phyloP scores from a whole-genome alignment of 2,113 vertebrate species.

The Caranx ignobilis region DNA sequence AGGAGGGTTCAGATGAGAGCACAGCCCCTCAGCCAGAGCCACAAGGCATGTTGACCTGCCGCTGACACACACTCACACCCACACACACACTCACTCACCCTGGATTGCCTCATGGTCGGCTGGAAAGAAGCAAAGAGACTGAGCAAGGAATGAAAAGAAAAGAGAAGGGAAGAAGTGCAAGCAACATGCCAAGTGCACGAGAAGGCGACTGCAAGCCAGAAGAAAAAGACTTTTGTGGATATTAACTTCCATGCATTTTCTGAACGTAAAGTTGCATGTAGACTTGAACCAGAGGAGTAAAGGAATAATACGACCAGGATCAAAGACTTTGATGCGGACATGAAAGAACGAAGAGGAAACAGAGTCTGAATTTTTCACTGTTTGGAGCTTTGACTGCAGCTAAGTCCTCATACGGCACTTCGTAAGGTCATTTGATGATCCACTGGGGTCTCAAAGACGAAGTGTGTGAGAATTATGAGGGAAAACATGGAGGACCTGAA shows the following conservation, averaged over 20 bases:
- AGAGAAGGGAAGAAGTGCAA: constrained; percentile 19
- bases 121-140: constrained; percentile 23
- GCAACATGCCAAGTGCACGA: neutral
- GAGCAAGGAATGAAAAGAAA: constrained; percentile 26
- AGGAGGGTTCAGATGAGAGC: constrained; percentile 77
- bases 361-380: constrained; percentile 17
- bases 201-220: constrained; percentile 2
- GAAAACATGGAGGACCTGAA: constrained; percentile 6
- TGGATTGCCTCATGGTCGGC: constrained; percentile 33
- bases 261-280: neutral
- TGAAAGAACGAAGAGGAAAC: constrained; percentile 42
- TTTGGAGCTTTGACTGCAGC: constrained; percentile 31
- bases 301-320: constrained; percentile 29
- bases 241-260: neutral
- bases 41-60: constrained; percentile 75
- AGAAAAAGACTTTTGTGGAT: constrained; percentile 8
- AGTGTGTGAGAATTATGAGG: constrained; percentile 15
- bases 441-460: constrained; percentile 17
- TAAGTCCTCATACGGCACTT: constrained; percentile 10
- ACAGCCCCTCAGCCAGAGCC: constrained; percentile 73
- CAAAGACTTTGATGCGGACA: constrained; percentile 13
- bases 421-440: constrained; percentile 38
- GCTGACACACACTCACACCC: constrained; percentile 58
- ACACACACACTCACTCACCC: constrained; percentile 20
- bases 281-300: constrained; percentile 16